Base-by-base conservation (phyloP, 2,888 invertebrate species). In the Plebejus argus region DNA sequence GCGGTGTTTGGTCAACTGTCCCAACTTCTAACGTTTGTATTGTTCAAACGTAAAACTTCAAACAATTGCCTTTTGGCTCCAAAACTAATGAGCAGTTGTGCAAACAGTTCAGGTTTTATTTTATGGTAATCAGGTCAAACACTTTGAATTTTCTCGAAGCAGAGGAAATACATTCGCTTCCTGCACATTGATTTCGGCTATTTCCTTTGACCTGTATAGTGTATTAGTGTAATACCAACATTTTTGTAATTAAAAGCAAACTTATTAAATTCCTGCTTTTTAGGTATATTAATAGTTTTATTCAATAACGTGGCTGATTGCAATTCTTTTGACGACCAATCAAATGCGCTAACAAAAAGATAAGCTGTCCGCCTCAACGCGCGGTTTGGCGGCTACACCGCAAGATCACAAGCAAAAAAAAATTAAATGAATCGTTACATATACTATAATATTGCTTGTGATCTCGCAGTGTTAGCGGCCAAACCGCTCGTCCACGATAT, bases 1-100 rank as follows among this genome's bases (percentile, higher is more conserved):
- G 33, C 49, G 8, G 72, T 72, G 49, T 74, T 74, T 74, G 74
- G 23, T 28, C 74, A 74, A 49, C 53, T 53, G 74, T 49, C 39
- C 35, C 49, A 18, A 74, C 28, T 49, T 39, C 35, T 74, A 49
- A 74, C 28, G 74, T 53, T 72, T 72, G 18, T 49, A 33, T 28
- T 74, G 74, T 74, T 74, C 49, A 45, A 23, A 45, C 20, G 71
- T 45, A 3, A 74, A 53, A 49, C 23, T 72, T 45, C 74, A 49
- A 74, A 71, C 74, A 53, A 74, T 49, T 74, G 74, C 74, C 8
- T 74, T 74, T 74, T 74, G 74, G 49, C 53, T 49, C 53, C 49
- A 74, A 49, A 53, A 74, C 28, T 28, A 74, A 74, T 28, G 74
- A 49, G 28, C 74, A 74, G 20, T 49, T 74, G 74, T 28, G 53